Evolutionary conservation across 2,113 vertebrate genomes (phyloP).

Genomic region (Paracanthobrama guichenoti): DNA sequence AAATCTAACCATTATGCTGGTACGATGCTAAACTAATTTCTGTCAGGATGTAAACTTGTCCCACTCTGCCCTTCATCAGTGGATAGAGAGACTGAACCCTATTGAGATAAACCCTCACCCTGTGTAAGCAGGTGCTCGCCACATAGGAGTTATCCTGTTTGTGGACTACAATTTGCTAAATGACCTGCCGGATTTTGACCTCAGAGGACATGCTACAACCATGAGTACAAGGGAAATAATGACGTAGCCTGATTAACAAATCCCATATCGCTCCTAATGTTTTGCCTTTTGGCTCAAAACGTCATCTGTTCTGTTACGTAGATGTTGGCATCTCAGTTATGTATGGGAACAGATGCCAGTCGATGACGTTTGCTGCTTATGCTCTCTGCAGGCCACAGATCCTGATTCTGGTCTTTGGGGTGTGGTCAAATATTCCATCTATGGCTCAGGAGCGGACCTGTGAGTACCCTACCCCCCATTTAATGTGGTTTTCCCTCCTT

Average conservation of each 20-base stretch:
- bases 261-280: conserved; percentile 26
- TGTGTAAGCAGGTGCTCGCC: conserved; percentile 1
- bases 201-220: conserved; percentile 57
- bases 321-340: not conserved
- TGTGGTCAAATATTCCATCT: conserved; percentile 92
- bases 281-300: not conserved
- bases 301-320: conserved; percentile 17
- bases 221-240: not conserved
- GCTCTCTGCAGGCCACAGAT: conserved; percentile 83
- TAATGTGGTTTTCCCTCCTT: not conserved
- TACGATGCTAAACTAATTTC: not conserved
- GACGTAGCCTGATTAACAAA: conserved; percentile 44
- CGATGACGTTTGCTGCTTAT: conserved; percentile 29
- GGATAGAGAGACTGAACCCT: conserved; percentile 21
- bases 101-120: conserved; percentile 55
- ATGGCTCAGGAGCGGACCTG: conserved; percentile 89
- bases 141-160: conserved; percentile 45
- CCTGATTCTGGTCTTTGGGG: conserved; percentile 95
- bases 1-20: not conserved
- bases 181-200: conserved; percentile 66
- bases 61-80: conserved; percentile 18
- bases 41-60: not conserved
- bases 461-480: conserved; percentile 75
- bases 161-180: conserved; percentile 72
- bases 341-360: not conserved